phyloP scores from a whole-genome alignment of 1,140 invertebrate genomes.

The Radopholus similis region DNA sequence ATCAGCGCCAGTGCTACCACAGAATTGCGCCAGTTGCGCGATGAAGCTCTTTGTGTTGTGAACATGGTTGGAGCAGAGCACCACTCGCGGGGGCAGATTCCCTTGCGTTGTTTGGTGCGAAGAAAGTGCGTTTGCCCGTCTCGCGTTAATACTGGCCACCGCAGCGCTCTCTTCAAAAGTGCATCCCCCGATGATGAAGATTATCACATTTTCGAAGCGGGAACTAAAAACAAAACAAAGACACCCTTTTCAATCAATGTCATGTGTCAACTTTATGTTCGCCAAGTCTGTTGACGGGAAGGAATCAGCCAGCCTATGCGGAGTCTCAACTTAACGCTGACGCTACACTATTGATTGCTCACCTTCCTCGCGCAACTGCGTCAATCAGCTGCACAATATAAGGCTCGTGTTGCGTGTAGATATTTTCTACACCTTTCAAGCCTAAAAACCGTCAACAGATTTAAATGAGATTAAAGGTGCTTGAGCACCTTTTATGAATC shows the following conservation, averaged over 20 bases:
- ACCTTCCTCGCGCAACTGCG: slow-evolving; percentile 28
- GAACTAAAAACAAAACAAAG: slow-evolving; percentile 23
- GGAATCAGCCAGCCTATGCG: slow-evolving; percentile 29
- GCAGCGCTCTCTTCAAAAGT: slow-evolving; percentile 90
- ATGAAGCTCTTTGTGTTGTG: slow-evolving; percentile 71
- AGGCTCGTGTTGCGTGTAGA: slow-evolving; percentile 60
- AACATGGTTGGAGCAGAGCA: slow-evolving; percentile 82
- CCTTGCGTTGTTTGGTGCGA: slow-evolving; percentile 62
- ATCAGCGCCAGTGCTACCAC: too few species aligned
- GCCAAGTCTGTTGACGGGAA: slow-evolving; percentile 37
- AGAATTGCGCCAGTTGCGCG: slow-evolving; percentile 29
- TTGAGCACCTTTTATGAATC: slow-evolving; percentile 53
- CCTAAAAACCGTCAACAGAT: slow-evolving; percentile 23
- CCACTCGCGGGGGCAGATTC: slow-evolving; percentile 69
- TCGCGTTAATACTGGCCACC: slow-evolving; percentile 78
- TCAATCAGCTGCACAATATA: slow-evolving; percentile 52
- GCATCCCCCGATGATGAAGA: slow-evolving; percentile 90
- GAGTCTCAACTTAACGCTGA: too few species aligned
- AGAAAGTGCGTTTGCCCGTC: slow-evolving; percentile 48
- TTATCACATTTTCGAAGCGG: slow-evolving; percentile 76
- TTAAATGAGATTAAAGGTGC: background rate
- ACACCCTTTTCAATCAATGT: background rate
- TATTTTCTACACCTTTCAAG: slow-evolving; percentile 58
- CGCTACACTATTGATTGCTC: too few species aligned
- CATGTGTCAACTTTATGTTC: slow-evolving; percentile 20